A percentile compares a stretch with the other conserved stretches of the same genome.
Conservation (phyloP, 2,888 invertebrate species). For the Drosophila macrospina region DNA sequence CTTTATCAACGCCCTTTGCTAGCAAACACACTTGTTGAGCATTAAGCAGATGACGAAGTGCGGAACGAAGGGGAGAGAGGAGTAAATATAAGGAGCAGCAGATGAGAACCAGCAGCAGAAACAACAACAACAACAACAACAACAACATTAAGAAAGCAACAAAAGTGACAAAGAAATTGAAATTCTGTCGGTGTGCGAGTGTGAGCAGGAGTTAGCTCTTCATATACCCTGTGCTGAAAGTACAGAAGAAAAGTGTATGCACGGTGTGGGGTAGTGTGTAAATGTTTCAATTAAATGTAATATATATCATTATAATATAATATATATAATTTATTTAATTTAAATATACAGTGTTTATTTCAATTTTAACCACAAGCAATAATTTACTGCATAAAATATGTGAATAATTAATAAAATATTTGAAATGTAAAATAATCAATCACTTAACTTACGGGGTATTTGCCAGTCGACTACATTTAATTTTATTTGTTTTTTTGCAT, state of each 20-base stretch:
- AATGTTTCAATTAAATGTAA: no score
- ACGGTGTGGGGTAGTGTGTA: not conserved
- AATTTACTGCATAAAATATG: no score
- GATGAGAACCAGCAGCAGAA: slow-evolving; percentile 32
- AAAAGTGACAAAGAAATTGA: slow-evolving; percentile 77
- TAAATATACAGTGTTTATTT: no score
- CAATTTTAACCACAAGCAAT: no score
- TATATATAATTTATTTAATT: no score
- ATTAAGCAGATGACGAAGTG: slow-evolving; percentile 43
- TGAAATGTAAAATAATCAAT: no score
- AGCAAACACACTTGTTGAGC: slow-evolving; percentile 71
- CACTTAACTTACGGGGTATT: not conserved
- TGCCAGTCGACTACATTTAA: not conserved
- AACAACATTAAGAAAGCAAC: slow-evolving; percentile 39
- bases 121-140: slow-evolving; percentile 17
- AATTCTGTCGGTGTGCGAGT: slow-evolving; percentile 60
- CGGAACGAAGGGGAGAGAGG: not conserved
- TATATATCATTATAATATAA: no score
- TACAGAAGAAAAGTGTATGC: not conserved
- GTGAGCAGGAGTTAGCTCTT: slow-evolving; percentile 14
- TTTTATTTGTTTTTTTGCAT: slow-evolving; percentile 18
- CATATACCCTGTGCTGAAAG: slow-evolving; percentile 27
- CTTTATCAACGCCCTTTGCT: slow-evolving; percentile 60
- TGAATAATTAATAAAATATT: no score
- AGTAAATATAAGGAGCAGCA: slow-evolving; percentile 6